These are phyloP conservation scores for Clarias fuscus DNA, from an alignment of 2,797 vertebrate species.

Conservation along the genomic window DNA sequence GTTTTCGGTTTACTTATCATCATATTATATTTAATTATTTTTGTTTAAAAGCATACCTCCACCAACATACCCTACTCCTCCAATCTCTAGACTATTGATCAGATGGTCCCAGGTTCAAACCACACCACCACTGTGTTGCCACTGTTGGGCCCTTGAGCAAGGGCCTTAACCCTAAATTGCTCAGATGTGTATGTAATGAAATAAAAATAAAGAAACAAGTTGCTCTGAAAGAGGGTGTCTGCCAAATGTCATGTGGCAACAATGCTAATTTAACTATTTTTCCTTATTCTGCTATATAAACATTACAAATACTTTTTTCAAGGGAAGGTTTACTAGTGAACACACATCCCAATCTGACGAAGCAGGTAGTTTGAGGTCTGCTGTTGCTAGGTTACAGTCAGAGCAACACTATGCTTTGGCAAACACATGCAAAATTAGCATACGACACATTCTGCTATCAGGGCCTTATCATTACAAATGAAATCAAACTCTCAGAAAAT, in stretches of 20 bases:
- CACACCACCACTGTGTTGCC: no score
- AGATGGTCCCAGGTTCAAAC: no score
- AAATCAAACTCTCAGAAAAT: constrained; percentile 29
- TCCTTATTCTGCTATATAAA: background rate
- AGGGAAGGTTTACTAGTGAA: constrained; percentile 23
- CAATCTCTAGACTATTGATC: no score
- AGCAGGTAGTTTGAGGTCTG: constrained; percentile 51
- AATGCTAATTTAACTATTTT: background rate
- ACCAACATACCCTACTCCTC: no score
- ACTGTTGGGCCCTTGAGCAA: no score
- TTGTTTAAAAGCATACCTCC: no score
- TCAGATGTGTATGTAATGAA: no score
- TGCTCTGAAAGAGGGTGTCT: no score
- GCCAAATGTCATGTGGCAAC: background rate
- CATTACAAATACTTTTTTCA: background rate
- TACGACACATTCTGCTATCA: constrained; percentile 44
- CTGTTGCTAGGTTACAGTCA: constrained; percentile 65
- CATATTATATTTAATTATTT: no score
- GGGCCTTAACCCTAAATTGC: no score
- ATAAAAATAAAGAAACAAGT: no score
- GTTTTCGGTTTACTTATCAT: no score
- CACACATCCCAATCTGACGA: constrained; percentile 45
- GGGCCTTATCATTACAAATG: constrained; percentile 33
- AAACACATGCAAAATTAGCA: constrained; percentile 60
- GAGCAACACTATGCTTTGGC: constrained; percentile 50